phyloP scores from a whole-genome alignment of 2,888 invertebrate genomes.

The Mythimna albipuncta region DNA sequence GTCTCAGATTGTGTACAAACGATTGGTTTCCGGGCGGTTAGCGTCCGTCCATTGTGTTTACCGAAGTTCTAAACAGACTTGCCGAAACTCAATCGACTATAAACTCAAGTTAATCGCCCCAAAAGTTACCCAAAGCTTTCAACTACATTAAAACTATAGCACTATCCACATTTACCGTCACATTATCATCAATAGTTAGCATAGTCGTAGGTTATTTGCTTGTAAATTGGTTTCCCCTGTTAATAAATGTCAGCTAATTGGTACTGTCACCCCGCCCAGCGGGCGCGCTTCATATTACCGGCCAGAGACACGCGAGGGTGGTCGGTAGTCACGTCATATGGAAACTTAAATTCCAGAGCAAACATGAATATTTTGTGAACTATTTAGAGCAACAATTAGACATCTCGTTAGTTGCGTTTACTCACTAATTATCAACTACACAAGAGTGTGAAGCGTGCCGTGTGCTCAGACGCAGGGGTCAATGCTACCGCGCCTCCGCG shows the following conservation, averaged over 20 bases:
- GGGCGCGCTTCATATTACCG: conserved; percentile 49
- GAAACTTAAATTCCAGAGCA: conserved; percentile 69
- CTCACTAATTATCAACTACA: conserved; percentile 67
- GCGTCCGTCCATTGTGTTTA: conserved; percentile 6
- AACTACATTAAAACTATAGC: conserved; percentile 23
- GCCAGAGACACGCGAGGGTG: conserved; percentile 56
- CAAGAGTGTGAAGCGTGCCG: conserved; percentile 66
- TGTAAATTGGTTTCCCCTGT: conserved; percentile 65
- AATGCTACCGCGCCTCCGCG: conserved; percentile 70
- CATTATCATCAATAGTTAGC: conserved; percentile 45
- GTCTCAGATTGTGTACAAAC: conserved; percentile 6
- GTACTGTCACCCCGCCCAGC: conserved; percentile 56
- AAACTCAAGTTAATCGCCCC: background rate
- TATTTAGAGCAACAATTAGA: conserved; percentile 82
- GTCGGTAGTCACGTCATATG: conserved; percentile 44
- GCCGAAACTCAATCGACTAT: conserved; percentile 6
- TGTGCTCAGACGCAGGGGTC: conserved; percentile 70
- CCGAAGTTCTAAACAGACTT: conserved; percentile 5
- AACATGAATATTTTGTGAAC: conserved; percentile 76
- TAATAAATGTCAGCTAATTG: conserved; percentile 61
- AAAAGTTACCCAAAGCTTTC: conserved; percentile 22
- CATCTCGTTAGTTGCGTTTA: conserved; percentile 76
- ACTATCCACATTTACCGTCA: conserved; percentile 29
- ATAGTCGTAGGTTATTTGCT: conserved; percentile 50
- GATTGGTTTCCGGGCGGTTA: conserved; percentile 9